These are phyloP conservation scores for Pyrgilauda ruficollis DNA, from an alignment of 2,113 vertebrate species.

Conservation along the genomic window DNA sequence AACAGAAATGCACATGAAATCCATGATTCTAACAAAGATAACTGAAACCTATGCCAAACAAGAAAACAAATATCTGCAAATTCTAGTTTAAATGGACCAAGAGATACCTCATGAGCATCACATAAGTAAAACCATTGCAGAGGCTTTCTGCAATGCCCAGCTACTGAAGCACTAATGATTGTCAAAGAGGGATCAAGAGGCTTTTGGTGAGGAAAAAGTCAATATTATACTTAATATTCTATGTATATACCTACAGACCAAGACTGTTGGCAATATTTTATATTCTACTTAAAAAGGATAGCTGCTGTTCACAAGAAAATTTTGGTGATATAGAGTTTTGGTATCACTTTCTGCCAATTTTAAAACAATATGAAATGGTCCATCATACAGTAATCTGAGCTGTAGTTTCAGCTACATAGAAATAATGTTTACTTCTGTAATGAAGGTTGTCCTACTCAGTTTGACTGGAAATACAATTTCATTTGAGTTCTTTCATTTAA, in stretches of 20 bases:
- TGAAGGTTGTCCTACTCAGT: neutral
- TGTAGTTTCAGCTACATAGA: neutral
- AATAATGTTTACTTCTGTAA: neutral
- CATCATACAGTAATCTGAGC: neutral
- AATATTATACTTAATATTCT: neutral
- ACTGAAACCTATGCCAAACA: neutral
- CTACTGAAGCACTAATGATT: neutral
- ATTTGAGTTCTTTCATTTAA: neutral
- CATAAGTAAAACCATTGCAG: neutral
- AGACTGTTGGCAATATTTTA: neutral
- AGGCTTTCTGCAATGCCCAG: neutral
- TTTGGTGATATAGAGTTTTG: neutral
- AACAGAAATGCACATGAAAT: neutral
- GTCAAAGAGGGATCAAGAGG: neutral
- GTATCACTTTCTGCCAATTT: neutral
- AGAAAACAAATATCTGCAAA: neutral
- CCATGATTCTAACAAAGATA: neutral
- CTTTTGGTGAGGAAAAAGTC: neutral
- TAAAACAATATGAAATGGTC: neutral
- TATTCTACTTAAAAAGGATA: neutral
- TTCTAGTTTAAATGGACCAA: neutral
- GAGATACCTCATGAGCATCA: neutral
- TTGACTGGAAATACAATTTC: neutral
- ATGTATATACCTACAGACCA: neutral
- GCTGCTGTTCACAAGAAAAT: neutral